Conservation (phyloP, 2,888 invertebrate species). For the Heliconius hortense region DNA sequence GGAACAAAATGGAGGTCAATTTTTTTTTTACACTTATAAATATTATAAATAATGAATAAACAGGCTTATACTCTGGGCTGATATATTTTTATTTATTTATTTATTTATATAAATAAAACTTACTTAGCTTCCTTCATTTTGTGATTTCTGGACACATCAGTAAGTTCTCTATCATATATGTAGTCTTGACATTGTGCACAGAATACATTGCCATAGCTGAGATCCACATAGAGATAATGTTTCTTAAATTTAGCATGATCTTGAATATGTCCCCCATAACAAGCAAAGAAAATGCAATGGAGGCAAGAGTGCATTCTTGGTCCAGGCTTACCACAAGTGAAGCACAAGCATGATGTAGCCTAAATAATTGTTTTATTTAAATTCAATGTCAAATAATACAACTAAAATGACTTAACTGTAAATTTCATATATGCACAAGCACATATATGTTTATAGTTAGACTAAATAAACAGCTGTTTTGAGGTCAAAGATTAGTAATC, state of each 20-base stretch:
- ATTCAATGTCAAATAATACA: not conserved
- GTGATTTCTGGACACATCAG: slow-evolving; percentile 80
- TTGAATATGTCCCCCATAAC: slow-evolving; percentile 92
- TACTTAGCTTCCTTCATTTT: slow-evolving; percentile 81
- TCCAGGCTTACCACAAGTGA: slow-evolving; percentile 89
- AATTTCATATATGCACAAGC: not conserved
- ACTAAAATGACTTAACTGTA: not conserved
- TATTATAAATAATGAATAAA: no score
- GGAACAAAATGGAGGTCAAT: no score
- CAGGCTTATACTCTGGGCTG: no score
- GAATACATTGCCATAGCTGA: slow-evolving; percentile 93
- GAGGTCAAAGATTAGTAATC: slow-evolving; percentile 72
- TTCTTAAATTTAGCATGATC: slow-evolving; percentile 91
- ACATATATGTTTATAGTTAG: slow-evolving; percentile 3
- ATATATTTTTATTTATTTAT: no score
- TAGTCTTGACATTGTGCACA: slow-evolving; percentile 96
- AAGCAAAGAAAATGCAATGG: slow-evolving; percentile 97
- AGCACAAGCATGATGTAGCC: slow-evolving; percentile 91
- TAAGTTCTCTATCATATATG: slow-evolving; percentile 90
- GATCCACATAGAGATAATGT: slow-evolving; percentile 93
- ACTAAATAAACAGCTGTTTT: slow-evolving; percentile 64
- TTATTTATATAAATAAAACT: slow-evolving; percentile 45
- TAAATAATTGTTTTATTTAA: slow-evolving; percentile 62
- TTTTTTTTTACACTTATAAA: no score
- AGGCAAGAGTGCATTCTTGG: slow-evolving; percentile 92